Conservation (phyloP, 2,888 invertebrate species). For the Noctuana brunneofusca region DNA sequence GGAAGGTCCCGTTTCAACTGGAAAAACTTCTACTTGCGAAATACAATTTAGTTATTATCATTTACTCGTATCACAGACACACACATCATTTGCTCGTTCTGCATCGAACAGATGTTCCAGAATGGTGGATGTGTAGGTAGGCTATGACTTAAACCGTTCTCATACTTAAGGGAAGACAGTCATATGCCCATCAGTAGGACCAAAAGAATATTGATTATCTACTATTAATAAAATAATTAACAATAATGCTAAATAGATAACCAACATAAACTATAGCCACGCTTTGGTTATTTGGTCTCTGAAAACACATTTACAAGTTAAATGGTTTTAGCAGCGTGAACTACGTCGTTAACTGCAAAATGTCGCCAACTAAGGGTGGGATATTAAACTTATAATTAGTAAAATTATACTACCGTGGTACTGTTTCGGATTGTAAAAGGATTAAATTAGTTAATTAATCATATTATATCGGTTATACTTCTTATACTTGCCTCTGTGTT, state of each 20-base stretch:
- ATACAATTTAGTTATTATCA: no score
- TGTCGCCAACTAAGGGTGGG: neutral
- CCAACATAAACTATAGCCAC: neutral
- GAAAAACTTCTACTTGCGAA: no score
- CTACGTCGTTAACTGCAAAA: conserved; percentile 20
- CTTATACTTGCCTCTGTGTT: neutral
- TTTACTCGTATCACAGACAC: no score
- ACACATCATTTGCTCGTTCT: no score
- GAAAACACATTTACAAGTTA: conserved; percentile 20
- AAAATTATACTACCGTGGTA: neutral
- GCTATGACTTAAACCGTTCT: no score
- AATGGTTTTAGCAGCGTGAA: conserved; percentile 15
- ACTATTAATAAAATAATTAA: no score
- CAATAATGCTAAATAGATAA: neutral
- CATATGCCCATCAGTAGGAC: neutral
- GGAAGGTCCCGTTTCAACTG: no score
- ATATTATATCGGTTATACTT: neutral
- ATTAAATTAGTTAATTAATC: no score
- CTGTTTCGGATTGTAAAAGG: conserved; percentile 5
- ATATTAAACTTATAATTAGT: conserved; percentile 28
- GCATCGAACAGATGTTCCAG: no score
- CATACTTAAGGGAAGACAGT: neutral
- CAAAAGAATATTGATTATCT: neutral
- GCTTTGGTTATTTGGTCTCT: neutral
- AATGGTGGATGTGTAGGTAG: no score